phyloP scores from a whole-genome alignment of 2,888 invertebrate species.

The Acrocyrtus sp. region DNA sequence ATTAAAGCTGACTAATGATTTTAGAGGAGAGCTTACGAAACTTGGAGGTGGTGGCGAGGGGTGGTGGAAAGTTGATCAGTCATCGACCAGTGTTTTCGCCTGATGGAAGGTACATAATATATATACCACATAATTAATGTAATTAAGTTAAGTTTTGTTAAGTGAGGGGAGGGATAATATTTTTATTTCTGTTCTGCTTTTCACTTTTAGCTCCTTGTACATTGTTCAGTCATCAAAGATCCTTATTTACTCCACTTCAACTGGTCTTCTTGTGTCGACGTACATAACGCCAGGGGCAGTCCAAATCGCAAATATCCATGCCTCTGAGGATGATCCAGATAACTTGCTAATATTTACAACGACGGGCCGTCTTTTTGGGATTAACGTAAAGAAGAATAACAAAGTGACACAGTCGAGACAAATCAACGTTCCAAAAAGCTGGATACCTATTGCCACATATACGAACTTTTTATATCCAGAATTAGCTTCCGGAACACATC shows the following conservation, averaged over 20 bases:
- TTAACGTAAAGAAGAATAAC: constrained; percentile 71
- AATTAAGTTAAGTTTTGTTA: neutral
- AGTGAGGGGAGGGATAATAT: constrained; percentile 19
- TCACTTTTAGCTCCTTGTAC: constrained; percentile 72
- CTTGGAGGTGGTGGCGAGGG: constrained; percentile 66
- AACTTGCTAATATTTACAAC: constrained; percentile 71
- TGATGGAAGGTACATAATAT: constrained; percentile 71
- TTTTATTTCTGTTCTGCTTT: constrained; percentile 40
- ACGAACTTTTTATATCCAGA: constrained; percentile 31
- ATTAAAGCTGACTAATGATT: no score
- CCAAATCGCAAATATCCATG: constrained; percentile 70
- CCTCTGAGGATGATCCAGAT: constrained; percentile 67
- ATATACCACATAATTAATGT: neutral
- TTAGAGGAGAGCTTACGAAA: constrained; percentile 45
- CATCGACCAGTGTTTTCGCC: constrained; percentile 73
- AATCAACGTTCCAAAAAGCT: constrained; percentile 28
- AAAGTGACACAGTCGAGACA: constrained; percentile 67
- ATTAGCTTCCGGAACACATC: neutral
- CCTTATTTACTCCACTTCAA: constrained; percentile 74
- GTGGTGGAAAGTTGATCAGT: constrained; percentile 73
- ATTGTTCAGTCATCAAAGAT: constrained; percentile 72
- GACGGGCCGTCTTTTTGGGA: constrained; percentile 70
- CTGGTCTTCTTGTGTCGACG: constrained; percentile 73
- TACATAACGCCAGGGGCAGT: constrained; percentile 70
- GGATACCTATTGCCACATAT: constrained; percentile 46